Evolutionary conservation across 2,113 vertebrate genomes (phyloP).

Genomic region (Menura novaehollandiae): DNA sequence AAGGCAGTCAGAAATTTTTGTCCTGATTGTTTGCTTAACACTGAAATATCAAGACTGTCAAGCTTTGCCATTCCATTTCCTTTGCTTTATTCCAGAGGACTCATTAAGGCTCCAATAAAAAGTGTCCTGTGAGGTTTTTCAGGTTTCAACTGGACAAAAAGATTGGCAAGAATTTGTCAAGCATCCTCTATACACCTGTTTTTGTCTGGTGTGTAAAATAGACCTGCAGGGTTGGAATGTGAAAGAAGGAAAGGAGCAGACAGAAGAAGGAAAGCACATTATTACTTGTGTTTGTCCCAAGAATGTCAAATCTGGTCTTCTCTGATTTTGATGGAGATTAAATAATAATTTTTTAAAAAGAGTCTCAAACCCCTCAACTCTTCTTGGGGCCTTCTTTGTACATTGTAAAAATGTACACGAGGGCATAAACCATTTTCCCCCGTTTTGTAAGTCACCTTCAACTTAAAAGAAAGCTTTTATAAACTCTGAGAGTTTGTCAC

Average conservation of each 20-base stretch:
- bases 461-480: slow-evolving; percentile 17
- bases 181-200: neutral
- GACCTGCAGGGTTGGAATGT: neutral
- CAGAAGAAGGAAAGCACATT: neutral
- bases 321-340: neutral
- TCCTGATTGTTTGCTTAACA: neutral
- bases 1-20: neutral
- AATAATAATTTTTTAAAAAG: neutral
- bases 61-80: neutral
- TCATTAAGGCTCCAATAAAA: neutral
- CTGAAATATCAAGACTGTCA: neutral
- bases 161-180: neutral
- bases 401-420: neutral
- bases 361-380: neutral
- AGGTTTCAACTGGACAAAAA: neutral
- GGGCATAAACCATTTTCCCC: neutral
- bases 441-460: slow-evolving; percentile 3
- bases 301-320: neutral
- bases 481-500: neutral
- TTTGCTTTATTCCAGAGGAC: neutral
- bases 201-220: neutral
- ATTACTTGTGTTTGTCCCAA: neutral
- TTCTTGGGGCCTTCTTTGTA: neutral
- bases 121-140: neutral
- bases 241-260: neutral